phyloP scores from a whole-genome alignment of 2,888 invertebrate species.

The Watsonalla cultraria region DNA sequence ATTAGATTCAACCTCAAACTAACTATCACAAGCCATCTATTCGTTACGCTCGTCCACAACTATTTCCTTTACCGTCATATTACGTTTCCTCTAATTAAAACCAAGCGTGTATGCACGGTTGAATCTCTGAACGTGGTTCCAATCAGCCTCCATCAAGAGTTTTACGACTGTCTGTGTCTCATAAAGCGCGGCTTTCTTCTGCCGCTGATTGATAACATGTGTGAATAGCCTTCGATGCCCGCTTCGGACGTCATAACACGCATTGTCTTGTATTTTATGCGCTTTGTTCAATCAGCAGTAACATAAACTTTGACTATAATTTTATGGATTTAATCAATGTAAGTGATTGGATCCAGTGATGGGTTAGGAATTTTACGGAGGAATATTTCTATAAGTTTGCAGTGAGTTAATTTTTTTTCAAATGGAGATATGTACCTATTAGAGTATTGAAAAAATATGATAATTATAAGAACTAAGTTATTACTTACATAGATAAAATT shows the following conservation, averaged over 20 bases:
- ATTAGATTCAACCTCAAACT: neutral
- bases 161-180: conserved; percentile 70
- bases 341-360: neutral
- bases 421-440: too few species aligned
- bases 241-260: neutral
- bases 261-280: neutral
- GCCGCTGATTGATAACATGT: conserved; percentile 69
- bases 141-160: conserved; percentile 59
- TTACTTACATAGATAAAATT: too few species aligned
- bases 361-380: too few species aligned
- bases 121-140: conserved; percentile 63
- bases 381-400: too few species aligned
- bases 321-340: neutral
- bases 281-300: neutral
- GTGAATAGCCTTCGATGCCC: conserved; percentile 25
- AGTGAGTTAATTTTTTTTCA: too few species aligned
- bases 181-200: conserved; percentile 56
- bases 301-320: neutral
- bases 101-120: conserved; percentile 52
- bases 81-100: conserved; percentile 67
- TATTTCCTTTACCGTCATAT: conserved; percentile 45
- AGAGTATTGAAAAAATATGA: too few species aligned
- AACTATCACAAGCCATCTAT: conserved; percentile 9
- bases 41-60: conserved; percentile 24
- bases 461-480: too few species aligned